phyloP scores from a whole-genome alignment of 2,888 invertebrate genomes.

The Liopterus haemorrhoidalis region DNA sequence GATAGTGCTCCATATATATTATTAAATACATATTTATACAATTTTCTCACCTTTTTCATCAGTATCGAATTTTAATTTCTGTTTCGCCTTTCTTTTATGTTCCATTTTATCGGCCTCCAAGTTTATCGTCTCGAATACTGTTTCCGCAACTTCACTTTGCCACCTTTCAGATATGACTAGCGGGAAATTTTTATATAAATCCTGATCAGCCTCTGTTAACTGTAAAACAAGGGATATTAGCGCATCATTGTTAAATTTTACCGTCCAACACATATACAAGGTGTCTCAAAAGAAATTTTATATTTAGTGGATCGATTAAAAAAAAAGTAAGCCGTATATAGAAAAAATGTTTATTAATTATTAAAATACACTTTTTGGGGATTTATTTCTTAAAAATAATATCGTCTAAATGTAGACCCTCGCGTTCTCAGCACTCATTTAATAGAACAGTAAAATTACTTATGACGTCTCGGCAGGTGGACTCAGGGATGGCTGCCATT shows the following conservation, averaged over 20 bases:
- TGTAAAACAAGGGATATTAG: conserved; percentile 39
- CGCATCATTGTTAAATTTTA: background rate
- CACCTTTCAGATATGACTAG: conserved; percentile 98
- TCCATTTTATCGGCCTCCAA: conserved; percentile 95
- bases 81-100: conserved; percentile 88
- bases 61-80: conserved; percentile 88
- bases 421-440: no score
- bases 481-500: no score
- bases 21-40: background rate
- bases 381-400: no score
- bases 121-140: conserved; percentile 97
- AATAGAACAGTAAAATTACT: no score
- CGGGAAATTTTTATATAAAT: conserved; percentile 97
- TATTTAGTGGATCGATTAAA: no score
- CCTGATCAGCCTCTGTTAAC: conserved; percentile 95
- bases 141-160: conserved; percentile 98
- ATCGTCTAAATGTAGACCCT: no score
- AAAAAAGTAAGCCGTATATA: no score
- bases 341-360: no score
- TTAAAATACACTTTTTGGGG: no score
- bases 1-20: background rate
- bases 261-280: background rate
- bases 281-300: no score
- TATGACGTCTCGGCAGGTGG: no score
- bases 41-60: conserved; percentile 75